These are phyloP conservation scores for Orchestes rusci DNA, from an alignment of 2,888 invertebrate genomes.

Conservation along the genomic window DNA sequence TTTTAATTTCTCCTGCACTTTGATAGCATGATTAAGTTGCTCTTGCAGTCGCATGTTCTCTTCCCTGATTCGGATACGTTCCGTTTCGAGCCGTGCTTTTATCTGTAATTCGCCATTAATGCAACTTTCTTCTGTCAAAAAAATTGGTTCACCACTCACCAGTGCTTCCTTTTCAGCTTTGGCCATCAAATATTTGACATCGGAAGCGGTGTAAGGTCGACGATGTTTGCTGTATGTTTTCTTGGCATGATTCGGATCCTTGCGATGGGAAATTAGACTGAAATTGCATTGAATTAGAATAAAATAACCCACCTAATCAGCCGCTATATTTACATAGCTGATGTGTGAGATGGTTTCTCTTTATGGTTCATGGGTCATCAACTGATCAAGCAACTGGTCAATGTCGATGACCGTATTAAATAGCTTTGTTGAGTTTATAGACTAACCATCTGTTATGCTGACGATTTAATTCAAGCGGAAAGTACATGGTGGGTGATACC, in stretches of 20 bases:
- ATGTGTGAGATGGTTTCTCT: too few relatives aligned
- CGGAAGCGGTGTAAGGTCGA: conserved; percentile 39
- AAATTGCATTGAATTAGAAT: neutral
- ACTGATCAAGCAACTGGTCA: conserved; percentile 1
- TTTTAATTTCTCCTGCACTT: conserved; percentile 41
- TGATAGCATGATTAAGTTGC: conserved; percentile 39
- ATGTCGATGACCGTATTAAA: neutral
- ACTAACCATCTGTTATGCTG: too few relatives aligned
- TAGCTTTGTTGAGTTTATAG: too few relatives aligned
- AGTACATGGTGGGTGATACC: too few relatives aligned
- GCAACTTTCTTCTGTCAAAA: too few relatives aligned
- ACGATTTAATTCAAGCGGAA: too few relatives aligned
- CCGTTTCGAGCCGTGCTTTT: conserved; percentile 41
- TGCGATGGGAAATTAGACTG: conserved; percentile 26
- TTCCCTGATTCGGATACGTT: conserved; percentile 38
- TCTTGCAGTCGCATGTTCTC: conserved; percentile 42
- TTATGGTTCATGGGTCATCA: too few relatives aligned
- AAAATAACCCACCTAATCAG: neutral
- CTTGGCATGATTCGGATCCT: conserved; percentile 45
- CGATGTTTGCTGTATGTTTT: conserved; percentile 51
- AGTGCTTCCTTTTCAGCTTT: conserved; percentile 56
- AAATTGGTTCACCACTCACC: too few relatives aligned
- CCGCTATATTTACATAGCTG: neutral
- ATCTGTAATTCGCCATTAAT: conserved; percentile 36
- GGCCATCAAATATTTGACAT: conserved; percentile 45